phyloP scores from a whole-genome alignment of 2,888 invertebrate species.

The Parascotia fuliginaria region DNA sequence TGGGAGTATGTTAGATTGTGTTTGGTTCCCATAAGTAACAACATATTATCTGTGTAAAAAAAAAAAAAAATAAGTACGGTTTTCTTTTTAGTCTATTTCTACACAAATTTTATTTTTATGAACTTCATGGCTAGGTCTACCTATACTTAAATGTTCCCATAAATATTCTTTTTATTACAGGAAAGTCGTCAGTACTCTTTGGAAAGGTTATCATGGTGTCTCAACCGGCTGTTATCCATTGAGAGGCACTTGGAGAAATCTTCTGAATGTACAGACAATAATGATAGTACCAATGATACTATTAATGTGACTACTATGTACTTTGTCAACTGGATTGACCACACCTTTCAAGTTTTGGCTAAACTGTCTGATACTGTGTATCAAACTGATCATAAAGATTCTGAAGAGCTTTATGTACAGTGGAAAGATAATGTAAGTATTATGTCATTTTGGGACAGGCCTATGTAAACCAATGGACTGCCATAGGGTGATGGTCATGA shows the following conservation, averaged over 20 bases:
- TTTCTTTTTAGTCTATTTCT: no score
- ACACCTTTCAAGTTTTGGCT: slow-evolving; percentile 72
- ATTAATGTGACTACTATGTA: slow-evolving; percentile 67
- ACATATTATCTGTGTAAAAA: no score
- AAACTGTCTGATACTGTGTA: slow-evolving; percentile 66
- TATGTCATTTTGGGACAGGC: no score
- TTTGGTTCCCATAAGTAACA: no score
- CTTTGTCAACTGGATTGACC: slow-evolving; percentile 82
- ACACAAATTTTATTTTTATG: no score
- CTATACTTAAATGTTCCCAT: no score
- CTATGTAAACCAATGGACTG: no score
- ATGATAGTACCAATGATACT: slow-evolving; percentile 52
- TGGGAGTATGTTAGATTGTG: no score
- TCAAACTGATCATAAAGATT: slow-evolving; percentile 61
- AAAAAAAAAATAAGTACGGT: no score
- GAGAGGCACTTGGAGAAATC: slow-evolving; percentile 51
- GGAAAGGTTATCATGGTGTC: slow-evolving; percentile 74
- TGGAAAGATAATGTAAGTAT: slow-evolving; percentile 69
- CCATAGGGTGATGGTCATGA: no score
- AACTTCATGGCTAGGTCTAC: no score
- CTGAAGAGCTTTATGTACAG: slow-evolving; percentile 44
- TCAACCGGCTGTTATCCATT: slow-evolving; percentile 60
- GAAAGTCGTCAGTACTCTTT: slow-evolving; percentile 70
- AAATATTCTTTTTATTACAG: slow-evolving; percentile 42
- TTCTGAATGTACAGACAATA: slow-evolving; percentile 14